phyloP scores from a whole-genome alignment of 2,888 invertebrate genomes.

The Tortricodes alternella region DNA sequence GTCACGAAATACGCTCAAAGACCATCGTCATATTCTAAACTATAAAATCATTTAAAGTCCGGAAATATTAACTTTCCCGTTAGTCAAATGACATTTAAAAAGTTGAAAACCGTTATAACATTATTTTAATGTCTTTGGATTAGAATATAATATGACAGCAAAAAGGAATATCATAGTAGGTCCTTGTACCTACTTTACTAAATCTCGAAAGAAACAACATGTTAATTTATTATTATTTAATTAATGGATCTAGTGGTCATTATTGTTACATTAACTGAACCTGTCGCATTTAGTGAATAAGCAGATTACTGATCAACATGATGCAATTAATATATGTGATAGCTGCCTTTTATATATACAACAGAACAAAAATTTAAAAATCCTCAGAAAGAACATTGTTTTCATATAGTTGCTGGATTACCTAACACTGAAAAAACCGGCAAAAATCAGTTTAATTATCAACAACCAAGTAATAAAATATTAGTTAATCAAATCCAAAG shows the following conservation, averaged over 20 bases:
- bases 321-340: slow-evolving; percentile 32
- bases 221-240: slow-evolving; percentile 5
- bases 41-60: not conserved
- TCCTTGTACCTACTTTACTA: no score
- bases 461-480: no score
- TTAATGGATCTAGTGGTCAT: slow-evolving; percentile 32
- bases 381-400: slow-evolving; percentile 32
- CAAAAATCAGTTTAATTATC: not conserved
- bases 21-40: not conserved
- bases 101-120: not conserved
- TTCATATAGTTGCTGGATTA: slow-evolving; percentile 31
- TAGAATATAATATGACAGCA: not conserved
- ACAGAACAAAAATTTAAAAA: slow-evolving; percentile 22
- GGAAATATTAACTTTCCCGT: not conserved
- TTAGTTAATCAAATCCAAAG: no score
- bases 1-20: slow-evolving; percentile 28
- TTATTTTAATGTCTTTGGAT: not conserved
- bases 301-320: slow-evolving; percentile 28
- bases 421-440: slow-evolving; percentile 3
- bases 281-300: slow-evolving; percentile 35
- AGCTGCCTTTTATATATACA: slow-evolving; percentile 31
- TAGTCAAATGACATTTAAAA: not conserved
- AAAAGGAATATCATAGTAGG: no score
- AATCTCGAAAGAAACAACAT: not conserved
- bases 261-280: slow-evolving; percentile 40